Percentiles rank a stretch among this genome's conserved stretches.
phyloP scores from a whole-genome alignment of 2,113 vertebrate species.

The Tyto alba region DNA sequence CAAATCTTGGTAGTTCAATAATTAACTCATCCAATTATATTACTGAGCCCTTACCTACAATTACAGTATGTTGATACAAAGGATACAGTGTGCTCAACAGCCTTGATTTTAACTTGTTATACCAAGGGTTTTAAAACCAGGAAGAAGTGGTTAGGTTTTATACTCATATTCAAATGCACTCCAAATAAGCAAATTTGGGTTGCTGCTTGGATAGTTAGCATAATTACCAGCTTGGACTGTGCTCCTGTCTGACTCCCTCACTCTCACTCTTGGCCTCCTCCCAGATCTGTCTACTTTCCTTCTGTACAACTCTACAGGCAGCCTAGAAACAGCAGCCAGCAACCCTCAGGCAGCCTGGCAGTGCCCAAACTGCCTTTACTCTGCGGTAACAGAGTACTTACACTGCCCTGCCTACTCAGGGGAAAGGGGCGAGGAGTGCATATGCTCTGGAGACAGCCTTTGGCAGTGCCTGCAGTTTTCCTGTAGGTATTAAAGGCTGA shows the following conservation, averaged over 20 bases:
- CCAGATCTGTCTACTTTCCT: not conserved
- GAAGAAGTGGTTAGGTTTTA: not conserved
- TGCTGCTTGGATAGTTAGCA: not conserved
- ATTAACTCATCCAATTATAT: not conserved
- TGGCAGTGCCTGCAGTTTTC: not conserved
- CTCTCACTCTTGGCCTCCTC: not conserved
- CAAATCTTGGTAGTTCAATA: not conserved
- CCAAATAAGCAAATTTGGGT: not conserved
- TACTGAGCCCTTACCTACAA: not conserved
- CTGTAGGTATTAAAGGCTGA: not conserved
- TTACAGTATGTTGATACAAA: not conserved
- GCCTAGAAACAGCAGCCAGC: not conserved
- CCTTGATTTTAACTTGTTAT: not conserved
- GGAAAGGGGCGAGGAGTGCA: not conserved
- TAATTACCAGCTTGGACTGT: not conserved
- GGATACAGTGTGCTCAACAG: not conserved
- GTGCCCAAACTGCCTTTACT: not conserved
- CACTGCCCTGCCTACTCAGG: fast-evolving
- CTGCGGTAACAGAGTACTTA: fast-evolving
- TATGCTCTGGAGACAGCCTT: not conserved
- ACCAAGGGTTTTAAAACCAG: not conserved
- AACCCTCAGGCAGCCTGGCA: not conserved
- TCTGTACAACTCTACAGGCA: not conserved
- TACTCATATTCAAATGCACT: not conserved
- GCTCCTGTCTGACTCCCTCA: not conserved